Conservation (phyloP, 1,140 invertebrate genomes). For the Phthorimaea operculella region DNA sequence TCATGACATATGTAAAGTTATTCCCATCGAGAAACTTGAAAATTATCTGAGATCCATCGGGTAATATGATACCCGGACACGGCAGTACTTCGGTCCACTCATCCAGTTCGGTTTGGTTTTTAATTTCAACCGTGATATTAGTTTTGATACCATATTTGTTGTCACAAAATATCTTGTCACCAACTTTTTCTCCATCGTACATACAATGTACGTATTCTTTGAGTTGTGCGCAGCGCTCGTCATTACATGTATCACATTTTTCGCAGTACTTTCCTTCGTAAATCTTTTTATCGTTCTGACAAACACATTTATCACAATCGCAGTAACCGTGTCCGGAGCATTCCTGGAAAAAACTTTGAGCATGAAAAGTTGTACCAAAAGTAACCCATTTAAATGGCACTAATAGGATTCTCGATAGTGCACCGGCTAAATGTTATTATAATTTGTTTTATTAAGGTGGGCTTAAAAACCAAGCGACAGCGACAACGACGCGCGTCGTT, state of each 20-base stretch:
- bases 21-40: constrained; percentile 37
- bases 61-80: constrained; percentile 7
- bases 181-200: constrained; percentile 50
- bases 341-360: constrained; percentile 40
- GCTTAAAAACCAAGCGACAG: too few relatives aligned
- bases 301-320: constrained; percentile 73
- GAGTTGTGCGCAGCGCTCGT: constrained; percentile 76
- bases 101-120: constrained; percentile 36
- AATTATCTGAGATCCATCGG: constrained; percentile 29
- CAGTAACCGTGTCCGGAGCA: constrained; percentile 76
- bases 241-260: constrained; percentile 67
- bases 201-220: constrained; percentile 79
- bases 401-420: too few relatives aligned
- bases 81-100: background rate
- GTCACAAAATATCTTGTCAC: constrained; percentile 55
- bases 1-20: constrained; percentile 17
- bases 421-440: too few relatives aligned
- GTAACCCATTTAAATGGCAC: too few relatives aligned
- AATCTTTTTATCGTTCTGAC: constrained; percentile 60
- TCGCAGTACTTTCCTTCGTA: constrained; percentile 73
- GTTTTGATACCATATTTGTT: constrained; percentile 61
- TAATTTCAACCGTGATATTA: constrained; percentile 42
- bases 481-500: too few relatives aligned
- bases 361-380: too few relatives aligned
- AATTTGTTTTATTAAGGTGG: too few relatives aligned